These are phyloP conservation scores for Pollenia labialis DNA, from an alignment of 2,888 invertebrate species.

Conservation along the genomic window DNA sequence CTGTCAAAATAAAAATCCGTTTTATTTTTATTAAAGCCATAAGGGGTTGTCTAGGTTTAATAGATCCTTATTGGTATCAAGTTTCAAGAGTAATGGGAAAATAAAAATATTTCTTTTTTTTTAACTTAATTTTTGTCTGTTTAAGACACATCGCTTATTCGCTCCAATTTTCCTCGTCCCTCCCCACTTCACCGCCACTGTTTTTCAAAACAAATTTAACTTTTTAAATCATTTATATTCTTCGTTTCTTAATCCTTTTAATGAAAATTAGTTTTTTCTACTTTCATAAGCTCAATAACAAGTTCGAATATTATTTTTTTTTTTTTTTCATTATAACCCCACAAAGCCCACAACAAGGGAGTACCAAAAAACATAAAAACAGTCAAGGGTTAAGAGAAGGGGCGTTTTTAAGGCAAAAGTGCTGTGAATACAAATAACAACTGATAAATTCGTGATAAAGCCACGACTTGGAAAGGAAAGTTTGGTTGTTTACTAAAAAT, in stretches of 20 bases:
- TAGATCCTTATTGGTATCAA: no score
- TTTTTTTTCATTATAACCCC: constrained; percentile 53
- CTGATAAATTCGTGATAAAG: constrained; percentile 71
- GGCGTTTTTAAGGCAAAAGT: not conserved
- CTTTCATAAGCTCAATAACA: constrained; percentile 80
- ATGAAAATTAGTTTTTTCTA: constrained; percentile 81
- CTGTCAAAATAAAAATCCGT: no score
- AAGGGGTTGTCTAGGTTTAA: no score
- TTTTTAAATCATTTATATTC: constrained; percentile 42
- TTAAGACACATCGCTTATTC: no score
- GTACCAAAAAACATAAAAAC: not conserved
- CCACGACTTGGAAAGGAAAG: constrained; percentile 42
- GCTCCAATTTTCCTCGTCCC: not conserved
- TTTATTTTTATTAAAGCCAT: no score
- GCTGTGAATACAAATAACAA: constrained; percentile 56
- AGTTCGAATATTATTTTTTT: constrained; percentile 76
- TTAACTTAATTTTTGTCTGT: no score
- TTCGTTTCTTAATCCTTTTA: constrained; percentile 81
- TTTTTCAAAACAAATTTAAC: constrained; percentile 5
- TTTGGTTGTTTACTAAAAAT: constrained; percentile 80
- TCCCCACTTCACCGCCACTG: not conserved
- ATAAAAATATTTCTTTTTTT: no score
- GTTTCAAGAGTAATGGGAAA: no score
- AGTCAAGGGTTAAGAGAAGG: not conserved
- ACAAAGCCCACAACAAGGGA: not conserved